Evolutionary conservation across 2,888 invertebrate genomes (phyloP), one percentile per base, ranked within the genome.

Genomic region (Campopleginae sp.): DNA sequence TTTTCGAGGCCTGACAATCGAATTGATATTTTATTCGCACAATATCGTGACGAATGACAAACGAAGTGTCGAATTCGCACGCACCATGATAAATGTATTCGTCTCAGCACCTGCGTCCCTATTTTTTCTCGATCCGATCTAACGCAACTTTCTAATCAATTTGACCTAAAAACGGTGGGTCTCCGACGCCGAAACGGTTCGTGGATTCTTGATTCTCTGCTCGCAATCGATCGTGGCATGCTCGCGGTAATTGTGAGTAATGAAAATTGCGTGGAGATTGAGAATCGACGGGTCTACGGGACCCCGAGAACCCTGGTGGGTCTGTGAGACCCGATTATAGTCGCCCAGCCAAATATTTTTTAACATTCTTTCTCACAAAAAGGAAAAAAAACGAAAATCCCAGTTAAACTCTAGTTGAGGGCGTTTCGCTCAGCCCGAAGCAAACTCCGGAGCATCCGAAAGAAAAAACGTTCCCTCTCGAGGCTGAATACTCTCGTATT

Each of bases 401-500:
- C 51, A 51, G 51, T 51, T 51, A 51, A 51, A 51, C 51, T 51
- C 51, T 51, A 51, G 51, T 51, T 51, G 23, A 51, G 51, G 51
- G 10, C 23, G 23, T 58, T 58, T 58, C 27, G 27, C 27, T 58
- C 27, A 12, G 58, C 58, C 27, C 14, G 14, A 8, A 58, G 27
- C 58, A 23, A 58, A 14, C 58, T 58, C 27, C 14, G 48, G 17
- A 48, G 48, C 48, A 48, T 44, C 2, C 5, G 6, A 17, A 46
- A 48, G 51, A 79, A 33, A 33, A 14, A 31, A 27, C n/a, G n/a
- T 51, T 19, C 31, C 27, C 71, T 27, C 61, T 71, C 70, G 70
- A n/a, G 71, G 61, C 48, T 70, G 61, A 23, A 79, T 79, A 61
- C 78, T 79, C 80, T 79, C 80, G 80, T 65, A 66, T 72, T 19